Conservation (phyloP, 2,888 invertebrate genomes). For the Venusia cambrica region DNA sequence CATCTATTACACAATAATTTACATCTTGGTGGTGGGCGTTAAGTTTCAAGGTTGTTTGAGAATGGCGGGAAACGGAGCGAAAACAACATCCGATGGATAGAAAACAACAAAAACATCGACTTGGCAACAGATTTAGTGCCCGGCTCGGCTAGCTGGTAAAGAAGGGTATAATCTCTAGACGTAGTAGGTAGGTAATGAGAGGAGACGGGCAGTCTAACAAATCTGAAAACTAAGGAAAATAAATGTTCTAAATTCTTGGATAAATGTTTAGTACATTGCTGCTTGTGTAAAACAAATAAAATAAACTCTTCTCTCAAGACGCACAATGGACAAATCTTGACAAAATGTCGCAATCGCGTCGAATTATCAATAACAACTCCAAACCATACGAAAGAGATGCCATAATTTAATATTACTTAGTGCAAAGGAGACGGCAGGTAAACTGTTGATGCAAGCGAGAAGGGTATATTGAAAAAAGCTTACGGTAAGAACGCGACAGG, state of each 20-base stretch:
- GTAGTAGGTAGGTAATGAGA: conserved; percentile 32
- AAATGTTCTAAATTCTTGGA: conserved; percentile 8
- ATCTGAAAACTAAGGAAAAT: conserved; percentile 29
- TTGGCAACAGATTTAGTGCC: too few relatives aligned
- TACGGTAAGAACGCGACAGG: conserved; percentile 43
- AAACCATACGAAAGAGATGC: conserved; percentile 44
- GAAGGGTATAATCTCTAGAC: too few relatives aligned
- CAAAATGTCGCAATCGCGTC: conserved; percentile 32
- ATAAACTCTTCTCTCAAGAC: conserved; percentile 14
- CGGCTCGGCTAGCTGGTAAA: too few relatives aligned
- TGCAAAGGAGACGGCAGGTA: conserved; percentile 40
- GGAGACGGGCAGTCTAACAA: conserved; percentile 52
- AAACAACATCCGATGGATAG: conserved; percentile 39
- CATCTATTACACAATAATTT: too few relatives aligned
- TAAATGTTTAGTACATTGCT: conserved; percentile 16
- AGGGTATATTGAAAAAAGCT: conserved; percentile 5
- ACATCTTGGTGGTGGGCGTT: too few relatives aligned
- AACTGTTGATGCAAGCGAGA: conserved; percentile 55
- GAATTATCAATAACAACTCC: conserved; percentile 56
- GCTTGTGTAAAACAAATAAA: conserved; percentile 6
- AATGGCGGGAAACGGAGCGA: conserved; percentile 60
- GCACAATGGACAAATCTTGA: conserved; percentile 39
- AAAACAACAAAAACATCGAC: too few relatives aligned
- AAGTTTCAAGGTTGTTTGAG: conserved; percentile 59
- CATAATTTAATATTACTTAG: conserved; percentile 18